phyloP scores from a whole-genome alignment of 2,888 invertebrate genomes.

The Pseudococcus jackbeardsleyi region DNA sequence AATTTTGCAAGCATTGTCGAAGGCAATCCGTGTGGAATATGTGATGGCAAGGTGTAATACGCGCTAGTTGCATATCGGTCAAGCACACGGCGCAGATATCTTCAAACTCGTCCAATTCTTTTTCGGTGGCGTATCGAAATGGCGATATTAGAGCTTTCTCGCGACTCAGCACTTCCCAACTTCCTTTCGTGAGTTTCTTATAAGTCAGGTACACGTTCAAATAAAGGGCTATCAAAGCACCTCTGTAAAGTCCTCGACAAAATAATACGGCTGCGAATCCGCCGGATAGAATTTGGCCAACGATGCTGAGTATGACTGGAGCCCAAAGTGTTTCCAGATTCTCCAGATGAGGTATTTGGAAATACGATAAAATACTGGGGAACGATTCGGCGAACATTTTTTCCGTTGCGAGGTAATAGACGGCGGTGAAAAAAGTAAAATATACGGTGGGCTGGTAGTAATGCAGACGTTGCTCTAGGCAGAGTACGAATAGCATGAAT shows the following conservation, averaged over 20 bases:
- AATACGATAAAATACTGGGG: conserved; percentile 74
- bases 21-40: conserved; percentile 85
- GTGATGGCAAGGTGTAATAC: conserved; percentile 85
- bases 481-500: conserved; percentile 81
- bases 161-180: conserved; percentile 72
- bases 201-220: conserved; percentile 77
- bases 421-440: conserved; percentile 78
- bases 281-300: conserved; percentile 75
- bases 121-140: conserved; percentile 74
- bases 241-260: conserved; percentile 73
- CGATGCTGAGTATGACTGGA: conserved; percentile 76
- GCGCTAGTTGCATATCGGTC: conserved; percentile 78
- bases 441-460: conserved; percentile 78
- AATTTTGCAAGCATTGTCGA: conserved; percentile 79
- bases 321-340: conserved; percentile 81
- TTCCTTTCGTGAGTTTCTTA: conserved; percentile 74
- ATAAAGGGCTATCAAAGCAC: conserved; percentile 75
- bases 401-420: conserved; percentile 81
- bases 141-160: conserved; percentile 75
- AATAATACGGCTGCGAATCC: conserved; percentile 74
- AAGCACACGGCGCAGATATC: conserved; percentile 86
- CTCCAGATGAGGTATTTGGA: conserved; percentile 77
- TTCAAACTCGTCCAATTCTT: conserved; percentile 79
- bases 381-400: conserved; percentile 79
- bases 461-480: conserved; percentile 81